Percentiles rank a stretch among this genome's conserved stretches.
These are phyloP conservation scores for Gibbula magus DNA, from an alignment of 2,888 invertebrate species.

Conservation along the genomic window DNA sequence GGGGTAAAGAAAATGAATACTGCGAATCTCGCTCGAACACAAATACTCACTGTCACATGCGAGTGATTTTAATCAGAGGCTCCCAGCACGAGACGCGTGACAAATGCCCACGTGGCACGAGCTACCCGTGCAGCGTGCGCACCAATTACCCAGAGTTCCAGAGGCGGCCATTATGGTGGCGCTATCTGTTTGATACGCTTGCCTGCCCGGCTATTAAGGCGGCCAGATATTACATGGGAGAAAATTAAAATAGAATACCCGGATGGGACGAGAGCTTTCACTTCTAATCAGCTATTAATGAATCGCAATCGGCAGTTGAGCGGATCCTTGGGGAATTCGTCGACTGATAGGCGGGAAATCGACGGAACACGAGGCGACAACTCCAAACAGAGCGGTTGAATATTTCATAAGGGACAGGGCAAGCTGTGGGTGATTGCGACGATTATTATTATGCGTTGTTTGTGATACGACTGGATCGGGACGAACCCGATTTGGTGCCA, in stretches of 20 bases:
- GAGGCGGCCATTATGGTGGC: conserved; percentile 5
- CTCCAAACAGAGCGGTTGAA: conserved; percentile 22
- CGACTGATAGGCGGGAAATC: conserved; percentile 21
- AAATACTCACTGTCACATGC: conserved; percentile 17
- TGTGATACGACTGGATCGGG: background rate
- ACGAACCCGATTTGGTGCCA: background rate
- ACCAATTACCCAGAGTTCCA: background rate
- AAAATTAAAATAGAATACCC: conserved; percentile 43
- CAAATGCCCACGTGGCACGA: conserved; percentile 21
- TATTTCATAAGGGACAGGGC: conserved; percentile 2
- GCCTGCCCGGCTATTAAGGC: conserved; percentile 29
- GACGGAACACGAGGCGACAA: conserved; percentile 22
- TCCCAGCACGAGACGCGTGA: background rate
- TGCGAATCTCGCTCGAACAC: background rate
- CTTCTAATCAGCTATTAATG: conserved; percentile 53
- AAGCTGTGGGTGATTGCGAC: conserved; percentile 2
- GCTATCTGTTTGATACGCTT: conserved; percentile 32
- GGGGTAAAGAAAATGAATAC: background rate
- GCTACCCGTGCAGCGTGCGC: background rate
- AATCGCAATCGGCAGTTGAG: conserved; percentile 26
- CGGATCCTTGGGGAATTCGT: background rate
- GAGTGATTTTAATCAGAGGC: conserved; percentile 24
- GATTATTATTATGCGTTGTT: background rate
- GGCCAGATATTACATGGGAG: conserved; percentile 37
- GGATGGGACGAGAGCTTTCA: conserved; percentile 40